Base-by-base conservation (phyloP, 2,888 invertebrate genomes). In the Cerastis rubricosa region DNA sequence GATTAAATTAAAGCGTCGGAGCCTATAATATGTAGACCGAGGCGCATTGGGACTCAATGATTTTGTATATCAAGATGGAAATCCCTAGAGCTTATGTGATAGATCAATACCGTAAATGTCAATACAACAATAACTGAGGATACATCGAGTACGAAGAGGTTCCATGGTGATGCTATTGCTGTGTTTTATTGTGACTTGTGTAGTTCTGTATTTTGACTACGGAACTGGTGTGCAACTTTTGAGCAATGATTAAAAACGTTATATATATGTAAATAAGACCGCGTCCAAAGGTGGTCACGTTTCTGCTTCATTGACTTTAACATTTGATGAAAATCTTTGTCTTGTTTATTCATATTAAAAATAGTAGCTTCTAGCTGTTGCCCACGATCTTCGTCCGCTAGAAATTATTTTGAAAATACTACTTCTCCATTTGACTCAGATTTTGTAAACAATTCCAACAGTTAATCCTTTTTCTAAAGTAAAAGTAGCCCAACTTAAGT, bases 91-190 rank as follows among this genome's bases (percentile, higher is more conserved):
- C 45, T 85, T 70, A 85, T 68, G 65, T 57, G 74, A 29, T 29
- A 54, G 57, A 85, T 81, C 83, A 73, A 84, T 78, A 76, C 70
- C 64, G 54, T 54, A 64, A 54, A 72, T 84, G 83, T 83, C 78
- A 85, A 71, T 85, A 85, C 69, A 65, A 83, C 85, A 82, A 74
- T 83, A 85, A 71, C 82, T 45, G 72, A 51, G 22, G 59, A 73
- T 73, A 81, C 78, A 83, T 71, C 40, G 78, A 82, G 74, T 74
- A 78, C 40, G 73, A 83, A 82, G 54, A 47, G 19, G 8, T 71
- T 64, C 85, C 73, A 25, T n/a, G 63, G 47, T 6, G 35, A 40
- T 61, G 17, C 29, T 63, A 54, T 17, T 54, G 47, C 12, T 45
- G 19, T 45, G 11, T 54, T 11, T n/a, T 25, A 12, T 57, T 71